Evolutionary conservation across 2,797 vertebrate genomes (phyloP), one percentile per base, ranked within the genome.

Genomic region (Siniperca scherzeri): DNA sequence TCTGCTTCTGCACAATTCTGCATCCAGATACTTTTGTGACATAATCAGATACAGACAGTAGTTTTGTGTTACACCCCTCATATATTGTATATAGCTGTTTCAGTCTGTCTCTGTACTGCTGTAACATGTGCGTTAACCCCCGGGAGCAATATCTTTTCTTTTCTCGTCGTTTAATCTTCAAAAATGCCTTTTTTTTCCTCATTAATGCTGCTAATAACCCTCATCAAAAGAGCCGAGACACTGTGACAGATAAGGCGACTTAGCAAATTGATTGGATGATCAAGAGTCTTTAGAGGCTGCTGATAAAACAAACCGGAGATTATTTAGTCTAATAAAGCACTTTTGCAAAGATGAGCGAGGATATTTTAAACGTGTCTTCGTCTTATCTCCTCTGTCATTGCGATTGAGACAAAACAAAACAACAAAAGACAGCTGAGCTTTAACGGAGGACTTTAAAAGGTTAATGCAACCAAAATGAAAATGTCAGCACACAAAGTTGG

Each of bases 181-280:
- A 92, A 91, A 93, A 91, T 87, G 76, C 52, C 90, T 93, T 94
- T 96, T 95, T 93, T 42, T 8, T 69, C 72, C 69, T 75, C 93
- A 96, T 96, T 96, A 95, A 94, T 96, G 96, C 93, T 94, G 94
- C 90, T 96, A 96, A 97, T 96, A 92, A 94, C 94, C 93, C 94
- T 94, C 94, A 96, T 97, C 96, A 96, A 94, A 96, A 93, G 91
- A 95, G 96, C 93, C 95, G 93, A 90, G 95, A 96, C 91, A 93
- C 91, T 91, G 92, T 94, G 94, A 96, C 93, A 95, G 96, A 96
- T 96, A 96, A 96, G 94, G 92, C 92, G 95, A 95, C 94, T 94
- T 95, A 96, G 96, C 96, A 95, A 95, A 95, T 95, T 95, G 94
- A 95, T 95, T 94, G 94, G 93, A 96, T 94, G 81, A 86, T 90